Evolutionary conservation across 2,888 invertebrate species (phyloP), one percentile per base, ranked within the genome.

Genomic region (Sericinus montela): DNA sequence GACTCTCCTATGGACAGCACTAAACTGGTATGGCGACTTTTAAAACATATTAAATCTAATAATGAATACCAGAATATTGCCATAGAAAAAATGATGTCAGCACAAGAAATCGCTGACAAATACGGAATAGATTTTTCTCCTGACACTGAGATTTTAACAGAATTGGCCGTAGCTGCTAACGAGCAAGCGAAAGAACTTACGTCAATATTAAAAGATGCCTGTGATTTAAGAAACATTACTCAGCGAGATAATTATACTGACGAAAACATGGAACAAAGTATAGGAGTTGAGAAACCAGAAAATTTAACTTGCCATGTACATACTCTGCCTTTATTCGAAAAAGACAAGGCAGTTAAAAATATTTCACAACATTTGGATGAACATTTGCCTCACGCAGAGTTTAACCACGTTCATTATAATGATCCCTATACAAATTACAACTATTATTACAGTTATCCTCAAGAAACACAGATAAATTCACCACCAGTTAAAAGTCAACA

Each of bases 11-110:
- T 84, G 70, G 87, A 80, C 25, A 83, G 82, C 57, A 72, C 81
- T 1, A 65, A 80, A 25, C 48, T 85, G 9, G 73, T 88, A 0
- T 78, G 75, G 67, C 72, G 80, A 58, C 53, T 88, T 15, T 59
- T 88, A 1, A 80, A 79, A 47, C 87, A 88, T 51, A 87, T 88
- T 1, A 87, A 86, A 55, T 69, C 71, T 0, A 84, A 76, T 52
- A 88, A 87, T 42, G 87, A 88, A 58, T 79, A 77, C 50, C 88
- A 88, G 47, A 87, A 86, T 51, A 75, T 85, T n/a, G 86, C 86
- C 1, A 86, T 88, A 11, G 88, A 87, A 10, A 87, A 88, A 59
- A 83, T 88, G 84, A 86, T 88, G 86, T 69, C 76, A 1, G 87
- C 87, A 37, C 85, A 87, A 65, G 82, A 88, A 62, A 87, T 87